Evolutionary conservation across 2,113 vertebrate species (phyloP), one percentile per base, ranked within the genome.

Genomic region (Dinomys branickii): DNA sequence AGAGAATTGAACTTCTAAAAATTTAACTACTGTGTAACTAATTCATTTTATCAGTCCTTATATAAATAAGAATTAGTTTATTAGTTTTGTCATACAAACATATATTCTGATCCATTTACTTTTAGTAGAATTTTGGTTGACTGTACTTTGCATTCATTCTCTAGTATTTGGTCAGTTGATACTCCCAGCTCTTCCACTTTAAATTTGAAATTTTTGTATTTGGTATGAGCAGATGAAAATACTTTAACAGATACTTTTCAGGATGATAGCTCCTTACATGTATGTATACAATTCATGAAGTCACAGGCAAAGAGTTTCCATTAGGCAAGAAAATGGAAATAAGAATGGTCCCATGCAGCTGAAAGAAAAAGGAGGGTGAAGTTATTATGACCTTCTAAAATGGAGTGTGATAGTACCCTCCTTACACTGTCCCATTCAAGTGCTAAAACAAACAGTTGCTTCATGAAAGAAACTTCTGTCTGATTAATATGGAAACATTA

Each of bases 181-280:
- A 90, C 75, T 47, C n/a, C 71, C 81, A 93, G 22, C 13, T 41
- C 8, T 47, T 90, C 24, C 86, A 7, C 77, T 93, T 96, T 59
- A 94, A 97, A 95, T 97, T 78, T 22, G 97, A 97, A 87, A 28
- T 38, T 84, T 3, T 88, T 83, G 47, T 38, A 22, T 94, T 94
- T 93, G 88, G 33, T 92, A 20, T 58, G 87, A 41, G 13, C 11
- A 85, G 56, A 35, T 97, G 67, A 94, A 98, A 30, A 35, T 80
- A 95, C 67, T 97, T 93, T 96, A 92, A 84, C 50, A 90, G 63
- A 28, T 52, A 30, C 30, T 83, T 98, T 97, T 91, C 69, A 96
- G 94, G 92, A 54, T 17, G 24, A 71, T 7, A 83, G 28, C 97
- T 97, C 69, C 35, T 91, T 96, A 91, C 92, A 52, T n/a, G 89